Evolutionary conservation across 2,113 vertebrate genomes (phyloP).

Genomic region (Baryphthengus martii): DNA sequence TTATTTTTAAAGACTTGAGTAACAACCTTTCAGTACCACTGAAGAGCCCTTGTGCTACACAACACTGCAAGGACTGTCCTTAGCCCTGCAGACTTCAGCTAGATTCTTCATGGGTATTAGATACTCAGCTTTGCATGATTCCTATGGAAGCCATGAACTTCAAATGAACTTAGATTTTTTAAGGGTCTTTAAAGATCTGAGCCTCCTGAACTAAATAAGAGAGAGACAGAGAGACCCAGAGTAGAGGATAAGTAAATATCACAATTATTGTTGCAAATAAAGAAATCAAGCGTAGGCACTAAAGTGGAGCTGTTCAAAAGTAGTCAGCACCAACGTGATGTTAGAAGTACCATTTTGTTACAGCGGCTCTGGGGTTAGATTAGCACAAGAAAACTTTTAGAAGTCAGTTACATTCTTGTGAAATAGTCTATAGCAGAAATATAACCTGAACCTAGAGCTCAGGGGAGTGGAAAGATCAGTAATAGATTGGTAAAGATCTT

Average conservation of each 20-base stretch:
- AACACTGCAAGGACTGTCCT: neutral
- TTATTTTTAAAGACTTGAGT: neutral
- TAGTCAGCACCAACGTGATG: neutral
- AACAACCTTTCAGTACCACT: neutral
- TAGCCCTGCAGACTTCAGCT: neutral
- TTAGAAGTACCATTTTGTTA: neutral
- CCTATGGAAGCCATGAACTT: neutral
- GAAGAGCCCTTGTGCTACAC: neutral
- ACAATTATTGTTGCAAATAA: neutral
- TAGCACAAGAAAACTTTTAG: neutral
- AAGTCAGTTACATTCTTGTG: neutral
- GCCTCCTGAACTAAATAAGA: neutral
- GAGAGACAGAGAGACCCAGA: neutral
- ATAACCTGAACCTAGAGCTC: neutral
- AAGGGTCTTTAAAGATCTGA: neutral
- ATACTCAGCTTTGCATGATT: rapidly evolving
- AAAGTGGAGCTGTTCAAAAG: neutral
- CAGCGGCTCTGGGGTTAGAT: neutral
- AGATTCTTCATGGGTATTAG: neutral
- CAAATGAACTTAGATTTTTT: neutral
- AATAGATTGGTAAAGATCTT: neutral
- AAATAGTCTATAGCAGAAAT: neutral
- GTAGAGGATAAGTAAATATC: neutral
- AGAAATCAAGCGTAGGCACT: neutral
- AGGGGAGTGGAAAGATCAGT: neutral